A percentile compares a stretch with the other conserved stretches of the same genome.
These are phyloP conservation scores for Strix aluco DNA, from an alignment of 2,113 vertebrate genomes.

Conservation along the genomic window DNA sequence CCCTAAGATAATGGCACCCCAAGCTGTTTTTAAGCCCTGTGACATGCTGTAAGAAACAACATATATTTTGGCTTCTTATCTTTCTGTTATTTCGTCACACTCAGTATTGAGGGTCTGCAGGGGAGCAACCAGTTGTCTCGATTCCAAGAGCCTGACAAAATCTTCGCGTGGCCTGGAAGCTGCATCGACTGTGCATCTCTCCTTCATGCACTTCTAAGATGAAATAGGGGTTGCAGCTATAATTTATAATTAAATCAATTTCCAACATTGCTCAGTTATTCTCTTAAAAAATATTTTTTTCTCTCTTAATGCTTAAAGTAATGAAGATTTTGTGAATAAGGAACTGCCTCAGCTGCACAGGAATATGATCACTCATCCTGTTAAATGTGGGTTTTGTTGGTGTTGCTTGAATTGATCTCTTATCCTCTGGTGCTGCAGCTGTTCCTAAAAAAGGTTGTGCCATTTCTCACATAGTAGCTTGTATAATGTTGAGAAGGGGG, in stretches of 20 bases:
- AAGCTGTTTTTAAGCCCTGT: neutral
- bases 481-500: neutral
- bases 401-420: neutral
- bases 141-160: neutral
- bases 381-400: neutral
- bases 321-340: neutral
- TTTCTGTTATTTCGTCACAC: neutral
- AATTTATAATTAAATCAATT: neutral
- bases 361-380: neutral
- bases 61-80: neutral
- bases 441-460: neutral
- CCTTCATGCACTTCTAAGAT: too few relatives aligned
- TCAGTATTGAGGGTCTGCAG: neutral
- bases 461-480: neutral
- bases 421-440: slow-evolving; percentile 6
- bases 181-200: too few relatives aligned
- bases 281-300: neutral
- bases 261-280: neutral
- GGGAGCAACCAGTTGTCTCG: neutral
- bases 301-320: neutral
- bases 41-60: neutral
- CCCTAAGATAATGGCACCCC: neutral
- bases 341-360: neutral
- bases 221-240: too few relatives aligned
- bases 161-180: neutral